These are phyloP conservation scores for Tragelaphus imberbis DNA, from an alignment of 2,113 vertebrate genomes.

Conservation along the genomic window DNA sequence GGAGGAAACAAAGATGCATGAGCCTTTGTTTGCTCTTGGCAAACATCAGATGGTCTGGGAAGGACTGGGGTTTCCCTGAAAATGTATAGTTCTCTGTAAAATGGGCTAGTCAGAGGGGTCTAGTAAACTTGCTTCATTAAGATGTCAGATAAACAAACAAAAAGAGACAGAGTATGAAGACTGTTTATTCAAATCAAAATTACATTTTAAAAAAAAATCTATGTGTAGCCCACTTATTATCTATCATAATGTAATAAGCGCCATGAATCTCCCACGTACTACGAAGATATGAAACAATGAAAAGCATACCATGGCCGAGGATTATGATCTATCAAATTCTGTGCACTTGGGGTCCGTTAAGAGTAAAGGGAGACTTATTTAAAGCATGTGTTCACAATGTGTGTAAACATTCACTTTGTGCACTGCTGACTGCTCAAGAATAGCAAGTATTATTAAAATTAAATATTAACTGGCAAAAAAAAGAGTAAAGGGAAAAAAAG, in stretches of 20 bases:
- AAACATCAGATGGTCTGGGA: neutral
- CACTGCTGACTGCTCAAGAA: conserved; percentile 56
- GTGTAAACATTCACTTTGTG: conserved; percentile 61
- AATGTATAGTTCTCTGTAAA: neutral
- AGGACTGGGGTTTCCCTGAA: neutral
- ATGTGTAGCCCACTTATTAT: neutral
- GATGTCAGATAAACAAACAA: neutral
- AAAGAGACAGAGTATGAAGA: neutral
- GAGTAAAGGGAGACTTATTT: conserved; percentile 17
- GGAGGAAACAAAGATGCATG: neutral
- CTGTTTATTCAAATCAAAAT: neutral
- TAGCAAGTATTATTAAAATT: conserved; percentile 66
- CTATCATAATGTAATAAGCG: neutral
- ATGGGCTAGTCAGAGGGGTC: neutral
- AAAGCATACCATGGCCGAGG: neutral
- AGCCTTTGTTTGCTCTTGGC: neutral
- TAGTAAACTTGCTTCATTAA: neutral
- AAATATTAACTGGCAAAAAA: conserved; percentile 53
- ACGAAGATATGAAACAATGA: neutral
- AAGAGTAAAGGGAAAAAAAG: neutral
- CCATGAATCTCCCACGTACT: neutral
- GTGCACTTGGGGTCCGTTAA: neutral
- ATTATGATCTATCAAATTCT: neutral
- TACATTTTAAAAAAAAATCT: neutral
- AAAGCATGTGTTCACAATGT: conserved; percentile 58